Conservation (phyloP, 2,797 vertebrate species). For the Enteromius fasciolatus region DNA sequence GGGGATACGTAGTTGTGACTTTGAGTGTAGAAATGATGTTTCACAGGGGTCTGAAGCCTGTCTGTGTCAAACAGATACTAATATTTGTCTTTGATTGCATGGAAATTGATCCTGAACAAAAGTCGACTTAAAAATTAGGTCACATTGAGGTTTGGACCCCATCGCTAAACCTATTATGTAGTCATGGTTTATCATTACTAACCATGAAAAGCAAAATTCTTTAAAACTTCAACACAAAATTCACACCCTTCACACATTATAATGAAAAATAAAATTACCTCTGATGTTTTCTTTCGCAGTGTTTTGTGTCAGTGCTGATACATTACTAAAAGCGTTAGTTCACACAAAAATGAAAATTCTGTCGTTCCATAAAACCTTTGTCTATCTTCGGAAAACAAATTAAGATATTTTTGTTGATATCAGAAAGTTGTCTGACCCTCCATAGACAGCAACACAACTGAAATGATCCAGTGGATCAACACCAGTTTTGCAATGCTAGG, state of each 20-base stretch:
- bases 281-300: background rate
- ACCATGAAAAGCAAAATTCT: background rate
- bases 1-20: background rate
- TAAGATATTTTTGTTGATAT: too few relatives aligned
- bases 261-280: background rate
- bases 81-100: slow-evolving; percentile 16
- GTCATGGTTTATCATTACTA: background rate
- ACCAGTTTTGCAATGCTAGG: too few relatives aligned
- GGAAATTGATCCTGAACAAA: background rate
- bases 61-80: background rate
- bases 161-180: background rate
- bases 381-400: too few relatives aligned
- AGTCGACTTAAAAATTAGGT: background rate
- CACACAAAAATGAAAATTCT: too few relatives aligned
- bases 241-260: background rate
- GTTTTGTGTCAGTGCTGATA: background rate
- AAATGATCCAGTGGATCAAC: too few relatives aligned
- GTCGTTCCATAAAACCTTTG: too few relatives aligned
- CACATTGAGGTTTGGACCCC: background rate
- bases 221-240: background rate
- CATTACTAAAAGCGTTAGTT: background rate
- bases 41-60: slow-evolving; percentile 1
- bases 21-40: background rate
- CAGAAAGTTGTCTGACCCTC: too few relatives aligned
- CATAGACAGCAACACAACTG: too few relatives aligned